Percentiles rank a stretch among this genome's conserved stretches.
These are phyloP conservation scores for Gasterosteus nipponicus DNA, from an alignment of 2,113 vertebrate species.

Conservation along the genomic window DNA sequence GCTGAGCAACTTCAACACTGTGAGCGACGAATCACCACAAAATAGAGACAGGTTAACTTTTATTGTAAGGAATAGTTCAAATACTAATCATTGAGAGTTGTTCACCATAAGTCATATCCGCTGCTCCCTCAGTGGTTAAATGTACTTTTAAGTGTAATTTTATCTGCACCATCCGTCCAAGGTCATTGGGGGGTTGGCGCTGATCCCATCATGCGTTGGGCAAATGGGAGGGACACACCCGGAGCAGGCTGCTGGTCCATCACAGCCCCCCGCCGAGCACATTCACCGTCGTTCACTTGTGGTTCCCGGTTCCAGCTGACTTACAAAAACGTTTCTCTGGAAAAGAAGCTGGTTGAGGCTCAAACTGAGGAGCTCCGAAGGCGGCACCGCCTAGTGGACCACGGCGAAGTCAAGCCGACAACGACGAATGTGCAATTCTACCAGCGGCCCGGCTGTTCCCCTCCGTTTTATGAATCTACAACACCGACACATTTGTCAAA, in stretches of 20 bases:
- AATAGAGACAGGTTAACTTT: neutral
- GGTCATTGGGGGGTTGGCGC: too few relatives aligned
- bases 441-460: conserved; percentile 5
- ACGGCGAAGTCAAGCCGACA: neutral
- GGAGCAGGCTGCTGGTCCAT: neutral
- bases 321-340: neutral
- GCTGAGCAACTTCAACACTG: neutral
- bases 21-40: neutral
- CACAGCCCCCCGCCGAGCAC: neutral
- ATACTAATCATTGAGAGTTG: neutral
- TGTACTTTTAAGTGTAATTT: neutral
- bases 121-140: neutral
- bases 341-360: neutral
- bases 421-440: conserved; percentile 12
- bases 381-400: neutral
- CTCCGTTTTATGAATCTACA: conserved; percentile 13
- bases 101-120: neutral
- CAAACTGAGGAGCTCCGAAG: neutral
- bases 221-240: neutral
- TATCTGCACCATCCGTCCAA: neutral
- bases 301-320: neutral
- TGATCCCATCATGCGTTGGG: neutral
- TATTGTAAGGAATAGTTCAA: neutral
- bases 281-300: neutral
- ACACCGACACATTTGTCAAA: conserved; percentile 33